Base-by-base conservation (phyloP, 2,888 invertebrate species). In the Eupithecia inturbata region DNA sequence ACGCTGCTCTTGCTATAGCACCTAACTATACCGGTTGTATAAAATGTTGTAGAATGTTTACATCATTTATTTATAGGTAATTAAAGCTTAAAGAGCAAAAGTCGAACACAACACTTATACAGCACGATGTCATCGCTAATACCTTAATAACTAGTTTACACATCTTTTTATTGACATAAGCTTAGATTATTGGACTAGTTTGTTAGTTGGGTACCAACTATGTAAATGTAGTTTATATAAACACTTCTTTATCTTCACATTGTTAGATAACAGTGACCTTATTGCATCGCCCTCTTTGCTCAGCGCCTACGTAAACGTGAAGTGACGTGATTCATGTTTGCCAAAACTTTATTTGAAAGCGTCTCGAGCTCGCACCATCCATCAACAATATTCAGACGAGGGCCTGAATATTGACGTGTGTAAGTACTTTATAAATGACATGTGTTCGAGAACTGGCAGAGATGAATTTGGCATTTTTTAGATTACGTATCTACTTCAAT, bases 391-490 rank as follows among this genome's bases (percentile, higher is more conserved):
- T 72, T 72, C 76, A 77, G 80, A 81, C 79, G 79, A 78, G 67
- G 67, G 64, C 68, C 26, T 72, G 67, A 67, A 67, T 85, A 85
- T 86, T 83, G 87, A 84, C 85, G 82, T 82, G 84, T 85, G 57
- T 86, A 82, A 78, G 74, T 80, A 72, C 75, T 84, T 83, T 83
- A 81, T 82, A 83, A 82, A 85, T 83, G 84, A 85, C 82, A 80
- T 70, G 49, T 53, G 49, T 70, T 73, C 39, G 19, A 68, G 70
- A 45, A 39, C 22, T 49, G 14, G 22, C 36, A 1, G 16, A 36
- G 39, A 66, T 66, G 53, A 66, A n/a, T 28, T 57, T 39, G 31
- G n/a, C 45, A 64, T 16, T 39, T 67, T 19, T 66, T 41, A 39
- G 39, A 39, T 14, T 14, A 39, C 0, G 10, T 19, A 53, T 53